phyloP scores from a whole-genome alignment of 2,888 invertebrate genomes.

The Invenusta paracnida region DNA sequence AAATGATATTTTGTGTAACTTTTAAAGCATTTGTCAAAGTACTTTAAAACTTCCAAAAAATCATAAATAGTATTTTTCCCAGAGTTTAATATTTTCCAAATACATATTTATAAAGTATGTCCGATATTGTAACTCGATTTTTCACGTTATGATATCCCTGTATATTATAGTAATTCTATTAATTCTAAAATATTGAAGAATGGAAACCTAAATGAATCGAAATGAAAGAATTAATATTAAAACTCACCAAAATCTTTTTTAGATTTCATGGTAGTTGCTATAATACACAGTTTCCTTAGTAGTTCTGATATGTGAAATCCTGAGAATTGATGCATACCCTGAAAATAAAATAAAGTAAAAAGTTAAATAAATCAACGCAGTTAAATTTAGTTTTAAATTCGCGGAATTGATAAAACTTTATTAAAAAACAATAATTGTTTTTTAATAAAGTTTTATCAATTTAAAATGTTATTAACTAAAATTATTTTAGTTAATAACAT shows the following conservation, averaged over 20 bases:
- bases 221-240: no score
- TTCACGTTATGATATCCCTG: no score
- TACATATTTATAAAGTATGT: neutral
- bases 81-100: neutral
- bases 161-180: no score
- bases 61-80: no score
- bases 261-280: neutral
- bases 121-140: neutral
- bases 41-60: no score
- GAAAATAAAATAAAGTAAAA: neutral
- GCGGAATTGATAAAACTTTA: neutral
- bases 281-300: neutral
- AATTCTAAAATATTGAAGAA: no score
- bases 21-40: no score
- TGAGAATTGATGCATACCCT: neutral
- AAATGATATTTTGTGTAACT: no score
- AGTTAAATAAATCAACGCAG: no score
- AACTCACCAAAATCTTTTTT: neutral
- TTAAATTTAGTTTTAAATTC: no score
- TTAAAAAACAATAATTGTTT: neutral
- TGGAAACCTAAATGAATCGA: no score
- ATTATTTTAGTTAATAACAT: no score
- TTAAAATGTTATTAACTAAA: neutral
- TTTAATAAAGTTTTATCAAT: neutral
- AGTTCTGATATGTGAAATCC: conserved; percentile 19